Evolutionary conservation across 2,113 vertebrate species (phyloP).

Genomic region (Lepus americanus): DNA sequence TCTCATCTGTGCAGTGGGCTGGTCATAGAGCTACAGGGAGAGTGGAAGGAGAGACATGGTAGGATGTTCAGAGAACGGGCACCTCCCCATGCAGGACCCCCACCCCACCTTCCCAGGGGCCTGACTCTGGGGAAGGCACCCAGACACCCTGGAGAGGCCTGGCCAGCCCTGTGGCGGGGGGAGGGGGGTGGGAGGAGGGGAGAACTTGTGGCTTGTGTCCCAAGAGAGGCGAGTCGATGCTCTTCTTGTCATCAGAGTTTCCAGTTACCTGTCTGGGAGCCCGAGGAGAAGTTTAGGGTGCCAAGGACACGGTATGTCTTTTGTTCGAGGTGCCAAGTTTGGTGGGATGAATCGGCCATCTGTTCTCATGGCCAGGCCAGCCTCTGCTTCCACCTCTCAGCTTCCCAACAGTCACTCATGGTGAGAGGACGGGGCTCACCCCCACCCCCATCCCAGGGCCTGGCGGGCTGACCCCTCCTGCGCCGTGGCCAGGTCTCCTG

Average conservation of each 20-base stretch:
- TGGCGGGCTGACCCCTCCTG: rapidly evolving
- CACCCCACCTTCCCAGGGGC: too few species aligned
- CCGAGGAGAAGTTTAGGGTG: constrained; percentile 87
- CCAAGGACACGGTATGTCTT: constrained; percentile 88
- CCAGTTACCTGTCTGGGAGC: constrained; percentile 89
- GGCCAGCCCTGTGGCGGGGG: neutral
- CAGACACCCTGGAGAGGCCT: too few species aligned
- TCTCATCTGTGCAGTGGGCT: neutral
- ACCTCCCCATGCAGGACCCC: rapidly evolving
- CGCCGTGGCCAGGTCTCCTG: rapidly evolving
- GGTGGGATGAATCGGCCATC: constrained; percentile 89
- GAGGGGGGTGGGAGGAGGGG: neutral
- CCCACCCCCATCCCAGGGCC: neutral
- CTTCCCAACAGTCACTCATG: constrained; percentile 83
- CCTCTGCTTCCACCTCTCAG: constrained; percentile 84
- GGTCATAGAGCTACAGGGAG: neutral
- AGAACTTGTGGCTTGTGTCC: constrained; percentile 66
- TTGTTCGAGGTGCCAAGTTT: constrained; percentile 87
- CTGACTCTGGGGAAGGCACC: neutral
- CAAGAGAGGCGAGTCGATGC: constrained; percentile 78
- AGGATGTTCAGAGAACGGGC: neutral
- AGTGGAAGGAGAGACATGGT: neutral
- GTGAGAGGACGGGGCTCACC: neutral
- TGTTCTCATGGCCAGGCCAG: constrained; percentile 86
- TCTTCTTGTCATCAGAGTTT: constrained; percentile 89